Base-by-base conservation (phyloP, 2,113 vertebrate genomes). In the Craseonycteris thonglongyai region DNA sequence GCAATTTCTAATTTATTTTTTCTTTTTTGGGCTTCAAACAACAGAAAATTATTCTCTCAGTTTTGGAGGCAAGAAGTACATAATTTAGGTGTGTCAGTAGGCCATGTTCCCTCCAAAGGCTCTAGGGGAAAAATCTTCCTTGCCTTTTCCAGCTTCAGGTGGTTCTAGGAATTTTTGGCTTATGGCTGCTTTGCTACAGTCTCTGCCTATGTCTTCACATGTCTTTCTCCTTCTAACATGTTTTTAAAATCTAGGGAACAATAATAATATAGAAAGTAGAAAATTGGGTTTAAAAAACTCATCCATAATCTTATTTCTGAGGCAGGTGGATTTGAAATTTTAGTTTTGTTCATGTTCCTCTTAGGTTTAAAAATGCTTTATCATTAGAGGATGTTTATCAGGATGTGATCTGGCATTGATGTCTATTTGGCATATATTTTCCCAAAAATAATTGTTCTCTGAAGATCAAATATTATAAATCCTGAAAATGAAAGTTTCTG, bases 401-500 rank as follows among this genome's bases (percentile, higher is more conserved):
- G 75, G 68, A 51, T 88, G 38, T 93, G 95, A 80, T 88, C 45
- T 94, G 82, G 47, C 59, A 86, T 92, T 95, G 51, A 47, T 94
- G 30, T 90, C 72, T 92, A 19, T 88, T 90, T 92, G 59, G 42
- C 61, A 88, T 92, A 35, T 80, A 88, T 93, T 90, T 95, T 81
- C 63, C 61, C 66, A 38, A 93, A 95, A 95, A 94, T 95, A 90
- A 90, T 13, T 42, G 51, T 92, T 95, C 65, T 24, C 51, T 93
- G n/a, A 92, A 91, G 61, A 95, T 93, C 45, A 86, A 95, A 88
- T 94, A 69, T 63, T 94, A 68, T 90, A 93, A 95, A 88, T 93
- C 79, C 49, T 42, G 54, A 95, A 89, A 80, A 66, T 76, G 79
- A 84, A 95, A 95, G 81, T 90, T n/a, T 90, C 82, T 95, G 51